A percentile compares a stretch with the other conserved stretches of the same genome.
Evolutionary conservation across 2,113 vertebrate species (phyloP).

Genomic region (Lampris incognitus): DNA sequence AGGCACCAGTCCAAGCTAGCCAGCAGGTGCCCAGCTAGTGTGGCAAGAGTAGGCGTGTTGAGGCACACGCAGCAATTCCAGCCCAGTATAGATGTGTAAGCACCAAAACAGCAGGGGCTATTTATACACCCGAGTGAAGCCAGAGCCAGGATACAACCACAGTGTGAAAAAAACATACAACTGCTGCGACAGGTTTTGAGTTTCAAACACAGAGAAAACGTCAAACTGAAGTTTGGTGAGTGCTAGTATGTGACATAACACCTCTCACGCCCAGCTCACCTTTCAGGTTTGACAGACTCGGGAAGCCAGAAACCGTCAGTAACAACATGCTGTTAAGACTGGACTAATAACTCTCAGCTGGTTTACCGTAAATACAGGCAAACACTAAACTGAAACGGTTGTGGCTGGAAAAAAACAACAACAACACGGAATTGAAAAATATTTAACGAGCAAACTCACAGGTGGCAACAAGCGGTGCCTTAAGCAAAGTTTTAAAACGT

Average conservation of each 20-base stretch:
- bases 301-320: slow-evolving; percentile 2
- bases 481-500: too few species aligned
- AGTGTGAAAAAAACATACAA: slow-evolving; percentile 15
- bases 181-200: slow-evolving; percentile 33
- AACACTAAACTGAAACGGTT: too few species aligned
- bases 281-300: slow-evolving; percentile 43
- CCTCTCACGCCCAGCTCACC: slow-evolving; percentile 25
- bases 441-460: too few species aligned
- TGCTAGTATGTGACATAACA: slow-evolving; percentile 47
- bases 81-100: slow-evolving; percentile 1
- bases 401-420: too few species aligned
- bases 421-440: too few species aligned
- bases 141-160: slow-evolving; percentile 2
- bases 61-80: slow-evolving; percentile 2
- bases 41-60: too few species aligned
- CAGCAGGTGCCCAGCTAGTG: too few species aligned
- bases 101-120: slow-evolving; percentile 21
- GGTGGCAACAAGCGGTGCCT: too few species aligned
- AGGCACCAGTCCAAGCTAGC: too few species aligned
- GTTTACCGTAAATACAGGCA: too few species aligned
- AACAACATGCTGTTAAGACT: not conserved
- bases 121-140: slow-evolving; percentile 49
- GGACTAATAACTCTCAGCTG: too few species aligned
- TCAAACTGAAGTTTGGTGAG: not conserved
- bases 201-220: slow-evolving; percentile 37